Conservation (phyloP, 1,140 invertebrate species). For the Neodiprion pinetum region DNA sequence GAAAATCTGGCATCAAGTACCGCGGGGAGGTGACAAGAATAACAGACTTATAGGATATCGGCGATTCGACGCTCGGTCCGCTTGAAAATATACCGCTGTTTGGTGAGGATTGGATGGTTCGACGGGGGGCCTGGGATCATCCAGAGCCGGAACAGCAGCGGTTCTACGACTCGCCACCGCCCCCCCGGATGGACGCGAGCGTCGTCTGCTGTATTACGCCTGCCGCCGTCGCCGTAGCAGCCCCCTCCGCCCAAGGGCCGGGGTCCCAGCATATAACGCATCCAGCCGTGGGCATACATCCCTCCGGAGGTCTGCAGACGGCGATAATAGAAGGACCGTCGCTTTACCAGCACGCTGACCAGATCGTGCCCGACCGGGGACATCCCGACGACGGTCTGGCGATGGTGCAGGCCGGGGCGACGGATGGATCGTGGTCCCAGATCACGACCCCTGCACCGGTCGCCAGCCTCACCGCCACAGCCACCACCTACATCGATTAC, state of each 20-base stretch:
- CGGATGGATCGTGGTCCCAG: constrained; percentile 50
- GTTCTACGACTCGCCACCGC: constrained; percentile 55
- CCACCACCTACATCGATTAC: constrained; percentile 58
- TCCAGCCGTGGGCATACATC: constrained; percentile 27
- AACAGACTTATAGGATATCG: too few relatives aligned
- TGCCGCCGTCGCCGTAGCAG: constrained; percentile 27
- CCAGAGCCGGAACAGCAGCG: constrained; percentile 47
- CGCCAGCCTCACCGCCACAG: constrained; percentile 42
- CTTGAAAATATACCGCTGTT: too few relatives aligned
- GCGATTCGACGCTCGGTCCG: too few relatives aligned
- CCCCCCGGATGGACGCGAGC: constrained; percentile 60
- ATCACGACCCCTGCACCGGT: constrained; percentile 39
- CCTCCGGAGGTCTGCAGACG: constrained; percentile 41
- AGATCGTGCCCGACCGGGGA: constrained; percentile 58
- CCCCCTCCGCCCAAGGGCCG: constrained; percentile 40
- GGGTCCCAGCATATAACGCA: constrained; percentile 49
- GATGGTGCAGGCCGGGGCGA: constrained; percentile 43
- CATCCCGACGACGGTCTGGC: constrained; percentile 54
- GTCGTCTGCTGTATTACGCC: constrained; percentile 48
- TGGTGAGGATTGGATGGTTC: constrained; percentile 48
- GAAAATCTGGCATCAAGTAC: too few relatives aligned
- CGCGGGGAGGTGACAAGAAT: too few relatives aligned
- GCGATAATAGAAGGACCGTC: constrained; percentile 41
- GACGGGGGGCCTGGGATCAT: constrained; percentile 51
- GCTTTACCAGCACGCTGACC: constrained; percentile 53